Evolutionary conservation across 2,113 vertebrate species (phyloP).

Genomic region (Microcebus murinus): DNA sequence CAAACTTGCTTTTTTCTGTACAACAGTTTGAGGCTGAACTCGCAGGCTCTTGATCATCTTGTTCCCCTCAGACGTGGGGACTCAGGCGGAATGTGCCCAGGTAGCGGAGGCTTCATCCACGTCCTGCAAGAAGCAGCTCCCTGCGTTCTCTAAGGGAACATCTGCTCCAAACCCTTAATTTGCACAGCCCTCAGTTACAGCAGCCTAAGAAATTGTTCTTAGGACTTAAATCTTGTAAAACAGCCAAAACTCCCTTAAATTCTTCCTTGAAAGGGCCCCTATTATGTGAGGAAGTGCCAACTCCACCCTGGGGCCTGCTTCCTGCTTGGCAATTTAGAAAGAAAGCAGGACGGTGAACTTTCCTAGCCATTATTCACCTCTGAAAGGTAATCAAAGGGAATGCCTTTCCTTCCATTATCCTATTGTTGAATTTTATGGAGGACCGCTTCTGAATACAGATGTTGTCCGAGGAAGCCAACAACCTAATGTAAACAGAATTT

Average conservation of each 20-base stretch:
- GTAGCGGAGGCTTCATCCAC: accelerated
- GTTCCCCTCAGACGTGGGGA: too few relatives aligned
- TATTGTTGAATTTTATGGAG: slow-evolving; percentile 4
- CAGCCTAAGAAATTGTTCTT: background rate
- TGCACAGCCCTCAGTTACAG: background rate
- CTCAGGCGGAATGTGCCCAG: background rate
- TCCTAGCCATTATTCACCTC: slow-evolving; percentile 22
- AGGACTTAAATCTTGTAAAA: background rate
- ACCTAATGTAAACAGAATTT: slow-evolving; percentile 4
- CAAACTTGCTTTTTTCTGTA: background rate
- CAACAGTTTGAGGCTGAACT: background rate
- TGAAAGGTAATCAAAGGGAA: slow-evolving; percentile 37
- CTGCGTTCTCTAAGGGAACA: background rate
- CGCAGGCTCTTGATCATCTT: background rate
- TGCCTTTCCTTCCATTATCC: slow-evolving; percentile 53
- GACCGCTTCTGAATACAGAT: background rate
- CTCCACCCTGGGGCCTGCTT: slow-evolving; percentile 16
- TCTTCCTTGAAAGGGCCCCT: slow-evolving; percentile 23
- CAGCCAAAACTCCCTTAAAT: slow-evolving; percentile 1
- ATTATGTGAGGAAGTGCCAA: background rate
- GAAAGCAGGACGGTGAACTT: background rate
- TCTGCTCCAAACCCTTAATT: background rate
- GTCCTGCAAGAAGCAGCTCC: background rate
- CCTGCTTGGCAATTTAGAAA: slow-evolving; percentile 57
- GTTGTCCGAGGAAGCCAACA: slow-evolving; percentile 42